phyloP scores from a whole-genome alignment of 2,888 invertebrate species.

The Amiota communis region DNA sequence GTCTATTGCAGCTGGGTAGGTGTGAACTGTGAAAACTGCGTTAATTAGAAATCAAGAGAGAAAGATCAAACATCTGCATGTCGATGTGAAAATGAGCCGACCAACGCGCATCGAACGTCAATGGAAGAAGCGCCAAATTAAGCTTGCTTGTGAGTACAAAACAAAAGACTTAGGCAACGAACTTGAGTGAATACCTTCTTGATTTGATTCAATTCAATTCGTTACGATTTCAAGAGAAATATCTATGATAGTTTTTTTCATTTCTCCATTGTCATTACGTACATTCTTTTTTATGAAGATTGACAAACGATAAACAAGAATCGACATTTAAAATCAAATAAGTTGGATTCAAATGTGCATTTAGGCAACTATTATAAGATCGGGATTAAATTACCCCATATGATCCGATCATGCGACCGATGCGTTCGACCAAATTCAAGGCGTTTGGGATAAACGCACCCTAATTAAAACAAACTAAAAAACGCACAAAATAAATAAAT shows the following conservation, averaged over 20 bases:
- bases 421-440: not conserved
- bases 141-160: not conserved
- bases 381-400: conserved; percentile 5
- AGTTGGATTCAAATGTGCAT: not conserved
- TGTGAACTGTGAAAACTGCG: conserved; percentile 18
- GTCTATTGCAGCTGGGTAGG: not conserved
- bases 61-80: not conserved
- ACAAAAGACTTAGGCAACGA: conserved; percentile 13
- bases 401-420: not conserved
- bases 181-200: not conserved
- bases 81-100: not conserved
- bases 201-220: too few species aligned
- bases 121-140: not conserved
- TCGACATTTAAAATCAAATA: conserved; percentile 21
- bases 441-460: not conserved
- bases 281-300: not conserved
- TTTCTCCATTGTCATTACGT: too few species aligned
- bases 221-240: too few species aligned
- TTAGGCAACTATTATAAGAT: not conserved
- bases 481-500: conserved; percentile 62
- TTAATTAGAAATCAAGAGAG: conserved; percentile 23
- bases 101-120: not conserved
- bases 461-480: conserved; percentile 66
- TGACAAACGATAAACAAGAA: not conserved
- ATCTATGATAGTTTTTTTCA: too few species aligned